Evolutionary conservation across 1,140 invertebrate genomes (phyloP).

Genomic region (Hetaerina americana): DNA sequence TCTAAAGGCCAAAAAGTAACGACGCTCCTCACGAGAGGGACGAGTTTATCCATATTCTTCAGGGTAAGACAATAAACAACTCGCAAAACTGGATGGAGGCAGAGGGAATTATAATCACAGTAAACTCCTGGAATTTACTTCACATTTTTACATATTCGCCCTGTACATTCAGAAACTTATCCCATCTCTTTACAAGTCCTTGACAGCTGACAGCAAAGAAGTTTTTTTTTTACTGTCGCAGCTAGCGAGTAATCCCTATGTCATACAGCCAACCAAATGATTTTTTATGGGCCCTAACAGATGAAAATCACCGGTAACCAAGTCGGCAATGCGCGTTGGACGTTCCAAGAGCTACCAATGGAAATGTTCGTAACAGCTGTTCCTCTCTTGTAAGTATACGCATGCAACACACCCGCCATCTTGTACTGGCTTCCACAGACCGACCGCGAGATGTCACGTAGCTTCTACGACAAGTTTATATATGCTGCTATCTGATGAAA

Average conservation of each 20-base stretch:
- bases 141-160: background rate
- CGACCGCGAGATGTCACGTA: background rate
- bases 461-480: background rate
- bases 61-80: background rate
- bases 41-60: too few relatives aligned
- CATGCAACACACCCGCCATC: background rate
- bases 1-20: too few relatives aligned
- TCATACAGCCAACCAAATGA: background rate
- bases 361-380: background rate
- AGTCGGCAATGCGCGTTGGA: background rate
- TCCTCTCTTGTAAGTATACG: background rate
- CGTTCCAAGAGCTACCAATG: background rate
- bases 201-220: conserved; percentile 1
- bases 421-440: background rate
- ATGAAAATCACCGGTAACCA: background rate
- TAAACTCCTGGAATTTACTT: background rate
- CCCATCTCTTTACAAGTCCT: conserved; percentile 3
- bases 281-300: background rate
- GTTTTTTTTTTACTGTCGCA: background rate
- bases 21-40: too few relatives aligned
- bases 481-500: background rate
- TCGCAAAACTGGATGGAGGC: background rate
- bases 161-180: background rate
- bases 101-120: background rate
- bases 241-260: background rate